Evolutionary conservation across 2,113 vertebrate species (phyloP).

Genomic region (Pagrus major): DNA sequence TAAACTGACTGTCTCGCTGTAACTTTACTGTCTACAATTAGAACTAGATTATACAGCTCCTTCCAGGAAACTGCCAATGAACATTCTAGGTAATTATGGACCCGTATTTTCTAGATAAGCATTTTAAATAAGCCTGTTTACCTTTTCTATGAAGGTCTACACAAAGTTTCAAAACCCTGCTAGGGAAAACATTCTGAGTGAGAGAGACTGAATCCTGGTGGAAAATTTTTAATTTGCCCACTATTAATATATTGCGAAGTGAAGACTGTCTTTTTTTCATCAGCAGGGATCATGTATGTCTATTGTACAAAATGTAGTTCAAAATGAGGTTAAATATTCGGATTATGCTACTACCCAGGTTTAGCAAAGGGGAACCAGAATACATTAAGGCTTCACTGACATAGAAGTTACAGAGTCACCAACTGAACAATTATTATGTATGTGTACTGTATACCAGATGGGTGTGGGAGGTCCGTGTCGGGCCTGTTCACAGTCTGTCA

Average conservation of each 20-base stretch:
- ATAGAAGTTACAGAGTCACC: no score
- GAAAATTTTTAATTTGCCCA: no score
- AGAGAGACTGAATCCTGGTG: neutral
- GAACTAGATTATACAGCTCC: neutral
- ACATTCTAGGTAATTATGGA: neutral
- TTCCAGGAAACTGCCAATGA: neutral
- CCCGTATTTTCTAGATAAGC: neutral
- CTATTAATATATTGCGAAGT: no score
- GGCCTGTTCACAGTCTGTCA: neutral
- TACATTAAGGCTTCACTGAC: neutral
- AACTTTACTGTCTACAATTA: neutral
- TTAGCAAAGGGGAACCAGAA: neutral
- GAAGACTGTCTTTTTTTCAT: neutral
- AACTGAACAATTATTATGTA: no score
- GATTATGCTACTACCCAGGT: neutral
- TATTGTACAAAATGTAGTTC: neutral
- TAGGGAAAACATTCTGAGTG: neutral
- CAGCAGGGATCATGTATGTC: neutral
- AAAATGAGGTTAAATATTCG: neutral
- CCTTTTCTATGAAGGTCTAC: neutral
- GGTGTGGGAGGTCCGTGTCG: neutral
- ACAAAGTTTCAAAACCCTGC: neutral
- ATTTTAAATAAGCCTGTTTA: neutral
- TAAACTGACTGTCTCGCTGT: neutral
- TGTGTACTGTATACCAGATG: neutral